Base-by-base conservation (phyloP, 92 coral and sea anemone species). In the Meandrina meandrites region DNA sequence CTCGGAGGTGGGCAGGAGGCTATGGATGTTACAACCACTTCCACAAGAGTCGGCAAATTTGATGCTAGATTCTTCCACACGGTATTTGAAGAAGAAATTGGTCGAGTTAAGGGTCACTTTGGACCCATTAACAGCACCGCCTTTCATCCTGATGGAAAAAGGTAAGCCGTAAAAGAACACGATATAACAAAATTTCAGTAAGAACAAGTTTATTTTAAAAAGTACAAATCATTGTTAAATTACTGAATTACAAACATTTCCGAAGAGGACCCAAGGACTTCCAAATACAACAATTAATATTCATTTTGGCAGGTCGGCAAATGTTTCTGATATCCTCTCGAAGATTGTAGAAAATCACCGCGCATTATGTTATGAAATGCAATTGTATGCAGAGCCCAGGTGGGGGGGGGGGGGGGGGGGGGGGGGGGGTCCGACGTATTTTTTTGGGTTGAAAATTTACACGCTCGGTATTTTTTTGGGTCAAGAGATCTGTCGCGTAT, bases 1-100 rank as follows among this genome's bases (percentile, higher is more conserved):
- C 87, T 97, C 1, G 99, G 99, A 75, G 99, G 99, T 42, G 99
- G 99, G 3, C 99, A 97, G 45, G 99, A 97, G 71, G 99, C 98
- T 32, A 97, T 97, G 99, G 99, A 97, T 62, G 99, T 97, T 19
- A 97, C 99, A 9, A 97, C 99, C 68, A 97, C 99, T 12, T 95
- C 98, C 2, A 83, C 99, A 67, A 95, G 99, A 83, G 88, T 97
- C 58, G 99, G 99, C 34, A 97, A 97, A 83, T 97, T 97, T 86
- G 99, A 97, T 86, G 99, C 99, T 8, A 75, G 99, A 50, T 97
- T 97, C 91, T 93, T 93, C 75, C 99, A 97, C 73, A 90, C 93
- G 67, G 89, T 95, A 28, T 97, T 97, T 86, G 99, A 97, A 73
- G 99, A 97, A 79, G 99, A 97, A 84, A 94, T 97, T 17, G 99